Percentiles rank a stretch among this genome's conserved stretches.
phyloP scores from a whole-genome alignment of 2,113 vertebrate species.

The Periophthalmus modestus region DNA sequence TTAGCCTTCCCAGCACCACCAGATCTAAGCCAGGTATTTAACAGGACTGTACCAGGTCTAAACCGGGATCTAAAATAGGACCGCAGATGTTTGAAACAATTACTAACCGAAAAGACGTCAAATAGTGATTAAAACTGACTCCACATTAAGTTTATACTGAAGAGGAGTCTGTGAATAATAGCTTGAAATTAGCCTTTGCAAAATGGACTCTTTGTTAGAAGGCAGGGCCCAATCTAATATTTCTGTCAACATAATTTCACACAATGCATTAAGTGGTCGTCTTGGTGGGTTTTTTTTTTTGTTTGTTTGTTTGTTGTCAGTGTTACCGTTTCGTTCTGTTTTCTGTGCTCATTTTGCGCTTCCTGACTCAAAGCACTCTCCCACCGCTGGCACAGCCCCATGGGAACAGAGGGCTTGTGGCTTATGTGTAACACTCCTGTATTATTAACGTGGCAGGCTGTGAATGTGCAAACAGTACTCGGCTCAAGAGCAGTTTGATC shows the following conservation, averaged over 20 bases:
- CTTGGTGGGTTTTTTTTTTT: too few relatives aligned
- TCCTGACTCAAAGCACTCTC: constrained; percentile 40
- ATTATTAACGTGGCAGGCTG: constrained; percentile 52
- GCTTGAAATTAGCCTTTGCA: neutral
- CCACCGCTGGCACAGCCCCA: constrained; percentile 42
- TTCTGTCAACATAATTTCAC: too few relatives aligned
- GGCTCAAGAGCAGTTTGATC: constrained; percentile 55
- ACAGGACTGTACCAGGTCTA: too few relatives aligned
- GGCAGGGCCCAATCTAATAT: too few relatives aligned
- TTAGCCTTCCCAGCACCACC: too few relatives aligned
- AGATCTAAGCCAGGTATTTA: too few relatives aligned
- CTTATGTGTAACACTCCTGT: constrained; percentile 56
- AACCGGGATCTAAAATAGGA: too few relatives aligned
- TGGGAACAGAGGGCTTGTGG: constrained; percentile 61
- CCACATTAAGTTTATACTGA: too few relatives aligned
- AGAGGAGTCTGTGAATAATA: neutral
- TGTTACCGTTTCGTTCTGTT: neutral
- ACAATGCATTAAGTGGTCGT: too few relatives aligned
- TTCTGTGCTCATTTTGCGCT: neutral
- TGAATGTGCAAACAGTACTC: constrained; percentile 64
- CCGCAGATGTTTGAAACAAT: too few relatives aligned
- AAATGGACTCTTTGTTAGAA: neutral
- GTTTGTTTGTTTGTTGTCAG: neutral
- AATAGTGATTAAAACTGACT: too few relatives aligned
- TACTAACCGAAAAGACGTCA: too few relatives aligned